Evolutionary conservation across 2,888 invertebrate species (phyloP).

Genomic region (Ophraella communa): DNA sequence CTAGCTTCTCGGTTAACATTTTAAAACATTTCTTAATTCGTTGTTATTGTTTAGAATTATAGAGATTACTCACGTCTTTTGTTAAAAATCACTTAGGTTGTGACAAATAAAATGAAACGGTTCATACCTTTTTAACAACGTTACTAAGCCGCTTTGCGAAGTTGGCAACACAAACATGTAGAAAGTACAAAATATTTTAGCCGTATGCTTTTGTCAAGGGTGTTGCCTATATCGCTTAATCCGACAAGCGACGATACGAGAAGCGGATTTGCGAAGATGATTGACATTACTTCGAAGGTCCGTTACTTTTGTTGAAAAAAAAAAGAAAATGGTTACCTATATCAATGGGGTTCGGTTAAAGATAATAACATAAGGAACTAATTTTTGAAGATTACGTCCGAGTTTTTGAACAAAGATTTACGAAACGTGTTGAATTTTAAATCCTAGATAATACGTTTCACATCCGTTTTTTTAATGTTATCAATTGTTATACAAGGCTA

Average conservation of each 20-base stretch:
- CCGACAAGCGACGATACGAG: slow-evolving; percentile 54
- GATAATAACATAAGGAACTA: slow-evolving; percentile 8
- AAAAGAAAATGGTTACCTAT: no score
- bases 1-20: no score
- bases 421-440: neutral
- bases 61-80: neutral
- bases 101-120: neutral
- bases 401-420: neutral
- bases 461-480: no score
- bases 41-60: no score
- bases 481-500: no score
- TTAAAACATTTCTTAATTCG: no score
- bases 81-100: neutral
- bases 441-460: no score
- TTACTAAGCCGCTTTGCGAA: slow-evolving; percentile 48
- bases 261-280: slow-evolving; percentile 55
- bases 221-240: slow-evolving; percentile 47
- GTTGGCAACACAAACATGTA: slow-evolving; percentile 44
- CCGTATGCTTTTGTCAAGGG: slow-evolving; percentile 44
- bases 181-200: slow-evolving; percentile 47
- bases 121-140: slow-evolving; percentile 49
- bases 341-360: slow-evolving; percentile 13
- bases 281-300: slow-evolving; percentile 48
- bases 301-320: slow-evolving; percentile 12
- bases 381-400: neutral